Evolutionary conservation across 2,888 invertebrate genomes (phyloP).

Genomic region (Fabriciana adippe): DNA sequence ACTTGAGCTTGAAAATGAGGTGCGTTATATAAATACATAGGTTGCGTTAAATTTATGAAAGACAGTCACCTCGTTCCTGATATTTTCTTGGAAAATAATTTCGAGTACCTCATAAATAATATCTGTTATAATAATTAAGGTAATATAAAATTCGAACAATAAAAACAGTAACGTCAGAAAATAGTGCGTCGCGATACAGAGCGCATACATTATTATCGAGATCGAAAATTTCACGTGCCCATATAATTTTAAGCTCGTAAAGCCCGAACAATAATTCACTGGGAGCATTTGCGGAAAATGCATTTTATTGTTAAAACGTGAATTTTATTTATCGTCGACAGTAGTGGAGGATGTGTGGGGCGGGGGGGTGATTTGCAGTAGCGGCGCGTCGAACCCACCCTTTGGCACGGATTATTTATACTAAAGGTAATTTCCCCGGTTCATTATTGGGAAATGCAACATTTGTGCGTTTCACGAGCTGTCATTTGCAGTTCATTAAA

Average conservation of each 20-base stretch:
- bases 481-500: constrained; percentile 79
- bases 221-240: constrained; percentile 81
- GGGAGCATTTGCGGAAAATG: constrained; percentile 82
- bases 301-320: constrained; percentile 83
- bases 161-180: constrained; percentile 57
- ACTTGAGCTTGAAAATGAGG: too few species aligned
- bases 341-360: constrained; percentile 56
- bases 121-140: constrained; percentile 37
- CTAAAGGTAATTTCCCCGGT: constrained; percentile 79
- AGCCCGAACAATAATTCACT: constrained; percentile 78
- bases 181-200: constrained; percentile 65
- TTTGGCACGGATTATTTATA: constrained; percentile 80
- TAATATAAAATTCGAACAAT: constrained; percentile 44
- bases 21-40: background rate
- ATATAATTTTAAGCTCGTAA: constrained; percentile 83
- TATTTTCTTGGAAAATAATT: constrained; percentile 19
- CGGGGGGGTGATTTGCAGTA: constrained; percentile 77
- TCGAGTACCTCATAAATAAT: constrained; percentile 34
- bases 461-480: constrained; percentile 73
- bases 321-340: constrained; percentile 82
- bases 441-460: constrained; percentile 80
- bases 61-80: background rate
- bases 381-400: constrained; percentile 78
- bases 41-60: background rate
- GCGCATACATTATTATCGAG: constrained; percentile 76